Evolutionary conservation across 2,113 vertebrate genomes (phyloP), one percentile per base, ranked within the genome.

Genomic region (Coryphaenoides rupestris): DNA sequence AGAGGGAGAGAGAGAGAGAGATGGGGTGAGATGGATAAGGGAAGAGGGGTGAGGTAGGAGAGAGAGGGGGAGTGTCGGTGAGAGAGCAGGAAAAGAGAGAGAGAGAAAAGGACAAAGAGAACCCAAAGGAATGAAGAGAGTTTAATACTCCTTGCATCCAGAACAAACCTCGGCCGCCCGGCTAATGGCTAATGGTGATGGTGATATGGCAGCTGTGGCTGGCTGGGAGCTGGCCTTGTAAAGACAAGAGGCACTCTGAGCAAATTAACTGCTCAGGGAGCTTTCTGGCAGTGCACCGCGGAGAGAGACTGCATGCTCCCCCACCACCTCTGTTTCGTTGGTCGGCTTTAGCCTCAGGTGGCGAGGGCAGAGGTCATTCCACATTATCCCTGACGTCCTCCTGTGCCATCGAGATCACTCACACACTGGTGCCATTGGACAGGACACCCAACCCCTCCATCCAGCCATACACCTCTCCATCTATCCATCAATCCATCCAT

Each of bases 241-340:
- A 59, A 57, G 69, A 69, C 68, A 58, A 70, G 62, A 65, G 68
- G 19, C 70, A 55, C 66, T 23, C 75, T 78, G 67, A 68, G 75
- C 21, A 46, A 69, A 57, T 56, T 47, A 3, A 28, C 19, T n/a
- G n/a, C n/a, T n/a, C n/a, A n/a, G n/a, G n/a, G n/a, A 59, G 77
- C 77, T 75, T 21, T 78, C 73, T 79, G 79, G 81, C 79, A 73
- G 16, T 12, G 63, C 74, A 57, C 58, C 14, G 15, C 68, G 64
- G 69, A 62, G 55, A 21, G 33, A 72, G 68, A 61, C 63, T 76
- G 62, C 74, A 73, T 62, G 70, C 14, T 71, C 69, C 65, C n/a
- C 70, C 40, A n/a, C n/a, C n/a, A n/a, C n/a, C n/a, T n/a, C n/a
- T 40, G 14, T 33, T 70, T 62, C 62, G 66, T 21, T 73, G 33